phyloP scores from a whole-genome alignment of 2,797 vertebrate species.

The Pampus argenteus region DNA sequence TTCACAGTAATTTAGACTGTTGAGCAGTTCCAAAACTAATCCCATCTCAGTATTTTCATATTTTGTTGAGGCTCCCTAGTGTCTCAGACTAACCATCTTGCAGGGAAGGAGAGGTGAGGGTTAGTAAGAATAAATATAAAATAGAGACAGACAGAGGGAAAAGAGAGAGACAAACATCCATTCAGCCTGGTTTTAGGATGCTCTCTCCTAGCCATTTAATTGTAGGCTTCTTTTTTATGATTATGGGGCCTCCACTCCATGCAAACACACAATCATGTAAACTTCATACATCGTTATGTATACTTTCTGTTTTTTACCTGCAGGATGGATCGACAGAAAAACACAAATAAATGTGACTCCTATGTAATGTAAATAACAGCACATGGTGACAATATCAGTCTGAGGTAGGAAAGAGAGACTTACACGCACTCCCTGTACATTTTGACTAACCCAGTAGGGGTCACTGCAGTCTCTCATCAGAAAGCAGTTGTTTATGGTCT shows the following conservation, averaged over 20 bases:
- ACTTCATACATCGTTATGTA: too few species aligned
- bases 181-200: conserved; percentile 60
- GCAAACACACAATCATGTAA: conserved; percentile 66
- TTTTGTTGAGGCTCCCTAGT: conserved; percentile 45
- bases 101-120: neutral
- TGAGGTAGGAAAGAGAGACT: neutral
- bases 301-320: conserved; percentile 27
- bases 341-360: neutral
- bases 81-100: conserved; percentile 43
- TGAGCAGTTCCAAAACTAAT: conserved; percentile 53
- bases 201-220: conserved; percentile 72
- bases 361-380: neutral
- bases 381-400: neutral
- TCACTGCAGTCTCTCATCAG: conserved; percentile 56
- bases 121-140: conserved; percentile 28
- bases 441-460: conserved; percentile 68
- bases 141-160: conserved; percentile 4
- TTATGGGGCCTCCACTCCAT: conserved; percentile 59
- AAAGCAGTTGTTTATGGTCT: neutral
- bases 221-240: conserved; percentile 70
- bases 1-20: conserved; percentile 60
- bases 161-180: conserved; percentile 16
- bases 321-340: conserved; percentile 2
- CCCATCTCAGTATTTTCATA: conserved; percentile 56
- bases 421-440: conserved; percentile 29